Base-by-base conservation (phyloP, 2,113 vertebrate species). In the Talpa occidentalis region DNA sequence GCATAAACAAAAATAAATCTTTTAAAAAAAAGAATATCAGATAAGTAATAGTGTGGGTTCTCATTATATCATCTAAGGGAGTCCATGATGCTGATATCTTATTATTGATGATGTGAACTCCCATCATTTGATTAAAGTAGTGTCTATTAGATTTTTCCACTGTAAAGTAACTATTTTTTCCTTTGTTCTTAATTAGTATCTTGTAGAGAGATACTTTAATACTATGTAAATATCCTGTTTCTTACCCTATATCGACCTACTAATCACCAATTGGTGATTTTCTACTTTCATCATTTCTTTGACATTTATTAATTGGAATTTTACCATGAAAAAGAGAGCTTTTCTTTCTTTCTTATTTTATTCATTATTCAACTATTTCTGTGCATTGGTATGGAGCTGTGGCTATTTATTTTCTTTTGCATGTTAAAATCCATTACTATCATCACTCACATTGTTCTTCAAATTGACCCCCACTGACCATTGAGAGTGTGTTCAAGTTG, bases 221-320 rank as follows among this genome's bases (percentile, higher is more conserved):
- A 64, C 26, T 90, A 49, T 79, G 21, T 19, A 70, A 74, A 80
- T 69, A 59, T 19, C 1, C 35, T 87, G 0, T 59, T 90, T 66
- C 30, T 88, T 74, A 40, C 49, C 28, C 7, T 84, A 26, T 42
- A 30, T 44, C 81, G 4, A 12, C 4, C 44, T 26, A 17, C 3
- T 49, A 56, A 40, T 59, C 3, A 26, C 14, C 40, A 84, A 28
- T 2, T 16, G 0, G 16, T 82, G 26, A 42, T 40, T 92, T 93
- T 88, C 85, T 82, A 73, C 28, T 88, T 76, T 4, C 5, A 42
- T 78, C 72, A 73, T 66, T 74, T 73, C 49, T 72, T 74, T 79
- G 44, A 64, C 28, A 80, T 54, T 92, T 56, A 59, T 37, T 84
- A 70, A 77, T 69, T 94, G 35, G 32, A 84, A 74, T 88, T 91